Conservation (phyloP, 2,888 invertebrate species). For the Desoria tigrina region DNA sequence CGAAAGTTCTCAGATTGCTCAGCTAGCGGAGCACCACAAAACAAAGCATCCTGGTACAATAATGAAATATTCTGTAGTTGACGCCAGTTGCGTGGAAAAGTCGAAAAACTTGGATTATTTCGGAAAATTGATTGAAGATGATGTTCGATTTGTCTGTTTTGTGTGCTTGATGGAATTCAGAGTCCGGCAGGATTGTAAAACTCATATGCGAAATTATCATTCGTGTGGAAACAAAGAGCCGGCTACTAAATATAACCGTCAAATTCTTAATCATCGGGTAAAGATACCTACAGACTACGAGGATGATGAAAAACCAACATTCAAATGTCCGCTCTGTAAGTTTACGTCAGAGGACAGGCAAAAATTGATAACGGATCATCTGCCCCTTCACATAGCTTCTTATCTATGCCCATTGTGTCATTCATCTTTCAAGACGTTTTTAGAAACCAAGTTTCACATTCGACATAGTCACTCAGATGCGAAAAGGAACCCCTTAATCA, state of each 20-base stretch:
- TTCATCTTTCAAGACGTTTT: constrained; percentile 21
- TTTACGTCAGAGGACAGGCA: constrained; percentile 26
- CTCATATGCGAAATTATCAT: constrained; percentile 22
- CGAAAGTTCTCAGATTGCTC: constrained; percentile 55
- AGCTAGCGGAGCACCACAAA: constrained; percentile 57
- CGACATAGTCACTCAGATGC: constrained; percentile 32
- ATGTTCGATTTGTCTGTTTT: constrained; percentile 57
- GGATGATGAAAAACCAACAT: constrained; percentile 7
- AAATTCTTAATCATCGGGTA: constrained; percentile 10
- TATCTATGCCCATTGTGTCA: constrained; percentile 35
- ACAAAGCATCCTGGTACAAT: constrained; percentile 57
- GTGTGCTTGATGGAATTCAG: constrained; percentile 54
- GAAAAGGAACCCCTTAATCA: constrained; percentile 17
- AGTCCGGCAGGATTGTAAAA: background rate
- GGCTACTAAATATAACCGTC: constrained; percentile 11
- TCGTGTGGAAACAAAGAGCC: background rate
- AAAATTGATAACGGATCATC: constrained; percentile 31
- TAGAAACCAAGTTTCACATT: constrained; percentile 40
- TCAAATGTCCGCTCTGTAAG: constrained; percentile 34
- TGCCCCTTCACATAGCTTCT: constrained; percentile 30
- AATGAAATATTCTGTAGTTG: constrained; percentile 52
- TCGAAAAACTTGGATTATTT: background rate
- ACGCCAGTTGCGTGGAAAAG: constrained; percentile 16
- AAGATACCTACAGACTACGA: constrained; percentile 7
- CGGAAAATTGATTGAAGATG: constrained; percentile 46